Base-by-base conservation (phyloP, 1,140 invertebrate genomes). In the Euwallacea fornicatus region DNA sequence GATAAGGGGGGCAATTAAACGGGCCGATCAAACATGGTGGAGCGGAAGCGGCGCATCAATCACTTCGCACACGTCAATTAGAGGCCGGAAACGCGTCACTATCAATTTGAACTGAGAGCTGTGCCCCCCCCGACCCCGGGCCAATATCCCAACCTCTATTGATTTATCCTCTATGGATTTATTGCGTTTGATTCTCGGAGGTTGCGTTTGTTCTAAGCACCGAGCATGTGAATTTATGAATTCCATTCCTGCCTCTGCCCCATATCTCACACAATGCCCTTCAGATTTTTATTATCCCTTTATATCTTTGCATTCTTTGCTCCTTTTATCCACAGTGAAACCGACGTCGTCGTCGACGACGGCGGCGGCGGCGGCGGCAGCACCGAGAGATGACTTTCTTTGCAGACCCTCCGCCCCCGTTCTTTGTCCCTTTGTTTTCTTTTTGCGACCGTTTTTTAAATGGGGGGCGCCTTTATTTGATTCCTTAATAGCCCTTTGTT, bases 31-130 rank as follows among this genome's bases (percentile, higher is more conserved):
- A 81, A 79, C 73, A 81, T 81, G 80, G 80, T 79, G 77, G 66
- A 33, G 76, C 78, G 80, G 80, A 81, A 77, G 74, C 69, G 68
- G 44, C 67, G 76, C 80, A 81, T 81, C 80, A 81, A 81, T 81
- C 80, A 81, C 79, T 74, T 78, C 76, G 78, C 78, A 78, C 79
- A 80, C 80, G 80, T 81, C 80, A 81, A 81, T 81, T 81, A 81
- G 80, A 75, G 62, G 50, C 79, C 79, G 80, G 80, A 81, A 77
- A 67, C 76, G 74, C 80, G 80, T 81, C 80, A 81, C 80, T 80
- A 81, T 81, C 80, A 81, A 81, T 81, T 81, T 81, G 76, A 78
- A 73, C 75, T 64, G n/a, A 9, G 54, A 21, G 9, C 13, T 7
- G n/a, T 4, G 16, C n/a, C 13, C 53, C 13, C 53, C 13, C 41